Percentiles rank a stretch among this genome's conserved stretches.
Conservation (phyloP, 2,113 vertebrate genomes). For the Barnardius zonarius region DNA sequence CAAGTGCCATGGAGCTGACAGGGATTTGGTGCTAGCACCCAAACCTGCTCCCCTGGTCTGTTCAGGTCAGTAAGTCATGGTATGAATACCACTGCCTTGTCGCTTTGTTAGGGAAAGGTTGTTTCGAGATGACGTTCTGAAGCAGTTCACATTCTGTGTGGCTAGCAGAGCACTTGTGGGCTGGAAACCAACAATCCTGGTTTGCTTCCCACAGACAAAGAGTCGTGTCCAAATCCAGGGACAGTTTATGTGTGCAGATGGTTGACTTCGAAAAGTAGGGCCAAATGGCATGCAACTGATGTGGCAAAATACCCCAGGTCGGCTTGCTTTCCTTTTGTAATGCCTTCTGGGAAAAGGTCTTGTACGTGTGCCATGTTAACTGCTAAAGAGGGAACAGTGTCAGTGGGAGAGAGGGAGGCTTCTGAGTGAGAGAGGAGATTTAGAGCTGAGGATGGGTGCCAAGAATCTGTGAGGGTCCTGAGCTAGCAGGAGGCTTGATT, state of each 20-base stretch:
- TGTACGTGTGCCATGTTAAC: not conserved
- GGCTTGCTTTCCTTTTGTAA: not conserved
- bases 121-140: not conserved
- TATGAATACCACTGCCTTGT: not conserved
- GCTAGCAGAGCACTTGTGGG: not conserved
- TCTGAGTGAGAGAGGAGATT: not conserved
- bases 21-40: not conserved
- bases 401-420: not conserved
- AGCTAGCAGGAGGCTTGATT: not conserved
- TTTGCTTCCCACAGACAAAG: not conserved
- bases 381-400: not conserved
- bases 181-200: not conserved
- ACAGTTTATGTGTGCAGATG: not conserved
- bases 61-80: not conserved
- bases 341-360: not conserved
- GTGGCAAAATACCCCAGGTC: not conserved
- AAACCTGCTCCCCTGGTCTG: not conserved
- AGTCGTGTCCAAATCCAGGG: not conserved
- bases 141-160: not conserved
- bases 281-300: fast-evolving
- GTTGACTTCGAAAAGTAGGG: not conserved
- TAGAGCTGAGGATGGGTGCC: not conserved
- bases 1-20: not conserved
- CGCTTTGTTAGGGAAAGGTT: not conserved
- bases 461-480: fast-evolving